phyloP scores from a whole-genome alignment of 2,888 invertebrate genomes.

The Ischnus inquisitorius region DNA sequence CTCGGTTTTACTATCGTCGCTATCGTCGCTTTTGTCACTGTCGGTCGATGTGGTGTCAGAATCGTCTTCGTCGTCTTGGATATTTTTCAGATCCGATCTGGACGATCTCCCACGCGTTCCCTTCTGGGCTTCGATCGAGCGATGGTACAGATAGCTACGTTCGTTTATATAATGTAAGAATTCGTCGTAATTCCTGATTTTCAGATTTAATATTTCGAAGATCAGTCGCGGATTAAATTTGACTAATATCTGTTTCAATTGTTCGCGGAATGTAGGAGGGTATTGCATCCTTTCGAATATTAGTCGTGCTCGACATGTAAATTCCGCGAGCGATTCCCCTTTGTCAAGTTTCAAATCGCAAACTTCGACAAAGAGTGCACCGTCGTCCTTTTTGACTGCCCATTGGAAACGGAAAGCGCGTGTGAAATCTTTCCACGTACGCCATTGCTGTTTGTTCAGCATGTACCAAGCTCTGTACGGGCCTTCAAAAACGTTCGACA shows the following conservation, averaged over 20 bases:
- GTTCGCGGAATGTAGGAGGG: slow-evolving; percentile 40
- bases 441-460: slow-evolving; percentile 38
- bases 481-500: slow-evolving; percentile 44
- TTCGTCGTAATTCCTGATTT: neutral
- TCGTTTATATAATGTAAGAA: neutral
- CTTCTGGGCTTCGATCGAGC: neutral
- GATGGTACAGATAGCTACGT: neutral
- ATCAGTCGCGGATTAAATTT: slow-evolving; percentile 53
- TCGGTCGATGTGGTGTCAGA: neutral
- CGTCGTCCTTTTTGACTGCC: slow-evolving; percentile 42
- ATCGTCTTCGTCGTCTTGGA: neutral
- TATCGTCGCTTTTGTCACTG: neutral
- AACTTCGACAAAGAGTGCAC: slow-evolving; percentile 38
- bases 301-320: slow-evolving; percentile 44
- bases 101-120: neutral
- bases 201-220: slow-evolving; percentile 23
- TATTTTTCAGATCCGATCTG: neutral
- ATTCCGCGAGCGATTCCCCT: slow-evolving; percentile 50
- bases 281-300: slow-evolving; percentile 55
- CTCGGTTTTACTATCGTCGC: neutral
- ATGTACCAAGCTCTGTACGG: slow-evolving; percentile 45
- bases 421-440: slow-evolving; percentile 27
- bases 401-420: slow-evolving; percentile 46
- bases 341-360: slow-evolving; percentile 36
- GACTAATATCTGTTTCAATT: slow-evolving; percentile 47